phyloP scores from a whole-genome alignment of 2,113 vertebrate genomes.

The Ciconia boyciana region DNA sequence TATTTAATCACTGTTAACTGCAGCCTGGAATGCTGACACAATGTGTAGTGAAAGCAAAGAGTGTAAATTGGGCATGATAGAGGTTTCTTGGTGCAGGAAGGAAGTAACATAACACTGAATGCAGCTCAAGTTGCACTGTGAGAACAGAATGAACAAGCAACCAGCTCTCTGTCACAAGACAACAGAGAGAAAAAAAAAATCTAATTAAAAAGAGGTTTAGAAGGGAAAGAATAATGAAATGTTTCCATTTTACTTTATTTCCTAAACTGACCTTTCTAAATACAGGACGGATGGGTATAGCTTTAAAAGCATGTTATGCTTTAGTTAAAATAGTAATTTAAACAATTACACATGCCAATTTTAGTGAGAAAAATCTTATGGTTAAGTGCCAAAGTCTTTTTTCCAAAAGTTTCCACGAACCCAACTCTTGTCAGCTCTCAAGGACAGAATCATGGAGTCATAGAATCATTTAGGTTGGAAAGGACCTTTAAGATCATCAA shows the following conservation, averaged over 20 bases:
- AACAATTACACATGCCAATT: neutral
- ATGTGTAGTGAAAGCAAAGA: conserved; percentile 46
- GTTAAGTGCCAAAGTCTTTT: neutral
- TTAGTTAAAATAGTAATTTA: neutral
- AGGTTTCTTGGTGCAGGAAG: conserved; percentile 44
- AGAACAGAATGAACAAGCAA: neutral
- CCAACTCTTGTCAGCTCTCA: neutral
- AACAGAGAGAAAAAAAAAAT: neutral
- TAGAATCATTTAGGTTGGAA: neutral
- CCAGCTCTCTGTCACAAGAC: neutral
- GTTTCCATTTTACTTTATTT: neutral
- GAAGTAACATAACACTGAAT: conserved; percentile 53
- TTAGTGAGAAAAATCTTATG: neutral
- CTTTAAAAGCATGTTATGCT: neutral
- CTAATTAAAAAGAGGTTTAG: neutral
- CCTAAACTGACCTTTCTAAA: neutral
- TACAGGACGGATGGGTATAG: neutral
- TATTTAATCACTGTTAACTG: conserved; percentile 11
- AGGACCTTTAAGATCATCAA: neutral
- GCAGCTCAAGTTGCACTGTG: conserved; percentile 47
- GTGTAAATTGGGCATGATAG: conserved; percentile 44
- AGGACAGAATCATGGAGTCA: neutral
- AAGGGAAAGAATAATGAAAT: neutral
- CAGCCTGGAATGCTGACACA: conserved; percentile 29
- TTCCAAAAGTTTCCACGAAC: neutral